A percentile compares a stretch with the other conserved stretches of the same genome.
Conservation (phyloP, 2,797 vertebrate species). For the Sylvia borin region DNA sequence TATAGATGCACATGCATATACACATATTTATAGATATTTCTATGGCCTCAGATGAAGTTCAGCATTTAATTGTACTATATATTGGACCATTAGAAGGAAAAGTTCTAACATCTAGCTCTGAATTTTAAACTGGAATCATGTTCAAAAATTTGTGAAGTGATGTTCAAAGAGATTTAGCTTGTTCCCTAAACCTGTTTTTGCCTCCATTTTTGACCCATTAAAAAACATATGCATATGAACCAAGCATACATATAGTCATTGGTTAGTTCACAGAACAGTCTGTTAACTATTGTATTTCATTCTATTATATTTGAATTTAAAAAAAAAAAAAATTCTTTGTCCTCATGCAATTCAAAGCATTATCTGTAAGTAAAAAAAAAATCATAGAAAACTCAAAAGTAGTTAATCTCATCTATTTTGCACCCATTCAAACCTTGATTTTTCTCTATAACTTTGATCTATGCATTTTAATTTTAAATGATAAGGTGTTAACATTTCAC, state of each 20-base stretch:
- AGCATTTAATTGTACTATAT: neutral
- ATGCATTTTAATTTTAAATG: neutral
- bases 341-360: neutral
- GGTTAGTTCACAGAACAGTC: neutral
- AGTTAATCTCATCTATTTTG: neutral
- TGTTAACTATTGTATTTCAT: neutral
- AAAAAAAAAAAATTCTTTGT: neutral
- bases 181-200: neutral
- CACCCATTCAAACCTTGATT: neutral
- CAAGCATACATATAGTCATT: neutral
- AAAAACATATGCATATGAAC: neutral
- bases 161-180: neutral
- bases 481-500: neutral
- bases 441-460: neutral
- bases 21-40: neutral
- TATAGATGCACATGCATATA: fast-evolving
- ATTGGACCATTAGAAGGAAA: neutral
- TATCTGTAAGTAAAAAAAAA: neutral
- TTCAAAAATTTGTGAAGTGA: neutral
- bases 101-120: neutral
- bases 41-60: neutral
- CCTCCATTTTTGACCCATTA: neutral
- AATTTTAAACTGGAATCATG: neutral
- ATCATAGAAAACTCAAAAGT: neutral
- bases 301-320: neutral